Base-by-base conservation (phyloP, 1,140 invertebrate species). In the Cardiocondyla obscurior region DNA sequence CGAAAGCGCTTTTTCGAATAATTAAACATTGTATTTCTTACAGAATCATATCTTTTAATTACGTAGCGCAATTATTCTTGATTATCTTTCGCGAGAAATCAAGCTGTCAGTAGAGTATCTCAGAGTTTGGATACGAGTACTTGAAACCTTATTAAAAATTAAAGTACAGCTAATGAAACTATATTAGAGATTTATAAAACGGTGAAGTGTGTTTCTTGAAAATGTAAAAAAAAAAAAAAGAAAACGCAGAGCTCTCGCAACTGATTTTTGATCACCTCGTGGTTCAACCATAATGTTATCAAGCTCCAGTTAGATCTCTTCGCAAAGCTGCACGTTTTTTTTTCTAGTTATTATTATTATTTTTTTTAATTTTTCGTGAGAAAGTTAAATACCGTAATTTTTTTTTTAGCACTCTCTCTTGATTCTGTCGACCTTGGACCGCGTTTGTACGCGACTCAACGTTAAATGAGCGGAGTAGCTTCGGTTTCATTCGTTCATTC, bases 401-500 rank as follows among this genome's bases (percentile, higher is more conserved):
- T 70, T 82, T 82, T 76, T 77, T 70, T 0, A 44, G n/a, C 19
- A 39, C 28, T 57, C 51, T 39, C 22, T 10, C 62, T 55, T 46
- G 42, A n/a, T 30, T 67, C 62, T 53, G 33, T n/a, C 46, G 74
- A 53, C 81, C 73, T 30, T 74, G 62, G 85, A 77, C 58, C 28
- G 62, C 65, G 55, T 85, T 82, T 44, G 36, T 57, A 53, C 44
- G 19, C 46, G 39, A 42, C 42, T 67, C 83, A 67, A 36, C 55
- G 60, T 70, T 87, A 76, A 79, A 79, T 16, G 55, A 44, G 51
- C 64, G 42, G 36, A 65, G 28, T 8, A 65, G 49, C 49, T 81
- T 64, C 82, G 85, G 64, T 87, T 88, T 73, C 58, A 25, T 87
- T 87, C 82, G 86, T 86, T 86, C 81, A 53, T 84, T 25, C n/a